Conservation (phyloP, 1,140 invertebrate genomes). For the Lucilia cuprina region DNA sequence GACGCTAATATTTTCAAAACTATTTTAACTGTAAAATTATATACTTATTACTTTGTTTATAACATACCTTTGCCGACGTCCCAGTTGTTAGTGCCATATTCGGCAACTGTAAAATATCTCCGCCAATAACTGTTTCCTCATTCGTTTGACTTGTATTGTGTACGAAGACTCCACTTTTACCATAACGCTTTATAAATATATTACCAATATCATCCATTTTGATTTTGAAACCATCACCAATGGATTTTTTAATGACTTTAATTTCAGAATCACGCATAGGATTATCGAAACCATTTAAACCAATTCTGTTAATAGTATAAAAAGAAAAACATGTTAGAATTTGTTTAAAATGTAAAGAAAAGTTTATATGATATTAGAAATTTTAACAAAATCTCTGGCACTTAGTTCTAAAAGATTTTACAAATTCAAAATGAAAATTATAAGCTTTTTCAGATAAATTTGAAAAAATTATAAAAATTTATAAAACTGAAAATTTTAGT, state of each 20-base stretch:
- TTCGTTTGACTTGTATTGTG: conserved; percentile 78
- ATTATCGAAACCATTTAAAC: conserved; percentile 91
- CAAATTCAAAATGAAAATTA: too few relatives aligned
- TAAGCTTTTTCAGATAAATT: too few relatives aligned
- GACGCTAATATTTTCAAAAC: too few relatives aligned
- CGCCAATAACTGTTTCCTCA: conserved; percentile 88
- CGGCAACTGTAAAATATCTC: conserved; percentile 84
- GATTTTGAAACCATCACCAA: conserved; percentile 92
- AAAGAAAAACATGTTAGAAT: neutral
- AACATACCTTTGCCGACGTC: conserved; percentile 85
- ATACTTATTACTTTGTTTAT: neutral
- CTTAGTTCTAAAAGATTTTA: too few relatives aligned
- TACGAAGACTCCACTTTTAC: conserved; percentile 89
- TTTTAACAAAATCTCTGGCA: too few relatives aligned
- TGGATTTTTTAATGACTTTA: conserved; percentile 88
- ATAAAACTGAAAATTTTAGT: too few relatives aligned
- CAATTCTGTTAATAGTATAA: conserved; percentile 71
- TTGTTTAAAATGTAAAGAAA: too few relatives aligned
- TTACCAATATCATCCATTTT: conserved; percentile 96
- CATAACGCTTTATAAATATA: conserved; percentile 90
- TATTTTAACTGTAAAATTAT: too few relatives aligned
- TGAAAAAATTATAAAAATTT: too few relatives aligned
- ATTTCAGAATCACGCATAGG: conserved; percentile 91
- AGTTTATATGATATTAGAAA: too few relatives aligned
- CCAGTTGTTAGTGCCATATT: conserved; percentile 85